A percentile compares a stretch with the other conserved stretches of the same genome.
These are phyloP conservation scores for Drosophila barbarae DNA, from an alignment of 2,888 invertebrate genomes.

Conservation along the genomic window DNA sequence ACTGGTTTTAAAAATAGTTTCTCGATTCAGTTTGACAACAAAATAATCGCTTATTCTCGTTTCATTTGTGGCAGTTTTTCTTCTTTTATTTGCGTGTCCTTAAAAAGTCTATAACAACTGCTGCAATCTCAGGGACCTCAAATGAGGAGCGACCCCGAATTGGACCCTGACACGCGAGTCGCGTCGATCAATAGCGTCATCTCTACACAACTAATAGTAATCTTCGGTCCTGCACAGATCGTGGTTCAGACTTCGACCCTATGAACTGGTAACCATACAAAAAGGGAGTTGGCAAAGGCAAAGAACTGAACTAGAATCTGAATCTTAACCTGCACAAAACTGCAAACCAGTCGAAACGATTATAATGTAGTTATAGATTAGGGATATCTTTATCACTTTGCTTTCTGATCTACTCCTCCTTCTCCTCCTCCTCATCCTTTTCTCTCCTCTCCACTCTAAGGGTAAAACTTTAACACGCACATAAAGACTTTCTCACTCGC, in stretches of 20 bases:
- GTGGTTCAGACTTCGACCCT: constrained; percentile 10
- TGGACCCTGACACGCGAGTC: constrained; percentile 20
- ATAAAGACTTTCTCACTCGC: constrained; percentile 47
- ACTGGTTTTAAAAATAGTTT: constrained; percentile 39
- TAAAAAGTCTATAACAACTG: constrained; percentile 6
- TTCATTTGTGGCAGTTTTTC: constrained; percentile 36
- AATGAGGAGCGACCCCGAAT: constrained; percentile 9
- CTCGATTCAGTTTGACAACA: constrained; percentile 36
- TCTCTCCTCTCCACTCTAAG: constrained; percentile 15
- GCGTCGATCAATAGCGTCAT: constrained; percentile 5
- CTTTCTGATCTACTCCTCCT: constrained; percentile 44
- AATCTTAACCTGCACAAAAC: constrained; percentile 21
- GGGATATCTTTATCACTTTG: constrained; percentile 64
- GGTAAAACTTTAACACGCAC: constrained; percentile 63
- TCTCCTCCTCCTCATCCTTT: constrained; percentile 4
- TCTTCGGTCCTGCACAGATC: constrained; percentile 20
- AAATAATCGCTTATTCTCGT: constrained; percentile 27
- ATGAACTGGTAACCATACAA: constrained; percentile 18
- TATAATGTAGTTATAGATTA: constrained; percentile 35
- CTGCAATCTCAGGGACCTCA: constrained; percentile 17
- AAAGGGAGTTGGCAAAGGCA: constrained; percentile 18
- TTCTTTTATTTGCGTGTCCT: constrained; percentile 9
- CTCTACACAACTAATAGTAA: constrained; percentile 35
- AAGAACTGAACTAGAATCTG: constrained; percentile 29
- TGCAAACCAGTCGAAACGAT: constrained; percentile 35